Percentiles rank a stretch among this genome's conserved stretches.
Evolutionary conservation across 2,888 invertebrate species (phyloP).

Genomic region (Caenorhabditis panamensis): DNA sequence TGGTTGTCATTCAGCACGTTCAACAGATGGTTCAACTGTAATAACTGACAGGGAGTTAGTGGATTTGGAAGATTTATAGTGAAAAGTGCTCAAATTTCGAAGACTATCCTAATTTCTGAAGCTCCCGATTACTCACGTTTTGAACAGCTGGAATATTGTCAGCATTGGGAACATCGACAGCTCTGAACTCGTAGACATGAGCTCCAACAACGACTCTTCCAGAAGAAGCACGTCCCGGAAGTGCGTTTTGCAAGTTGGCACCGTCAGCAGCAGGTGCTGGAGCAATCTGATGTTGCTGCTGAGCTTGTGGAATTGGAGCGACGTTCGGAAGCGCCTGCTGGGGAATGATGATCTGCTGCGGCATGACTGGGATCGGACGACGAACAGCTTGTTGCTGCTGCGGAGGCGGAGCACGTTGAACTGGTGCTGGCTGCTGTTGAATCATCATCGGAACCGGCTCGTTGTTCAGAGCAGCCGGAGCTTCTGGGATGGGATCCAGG

Average conservation of each 20-base stretch:
- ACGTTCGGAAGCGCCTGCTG: not conserved
- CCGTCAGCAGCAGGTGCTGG: not conserved
- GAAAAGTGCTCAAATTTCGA: not conserved
- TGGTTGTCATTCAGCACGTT: conserved; percentile 30
- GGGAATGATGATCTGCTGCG: not conserved
- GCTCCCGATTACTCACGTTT: conserved; percentile 13
- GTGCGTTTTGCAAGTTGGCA: not conserved
- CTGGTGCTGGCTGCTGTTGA: too few relatives aligned
- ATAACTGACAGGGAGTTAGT: not conserved
- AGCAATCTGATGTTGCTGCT: not conserved
- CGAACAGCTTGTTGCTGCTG: not conserved
- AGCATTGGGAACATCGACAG: conserved; percentile 17
- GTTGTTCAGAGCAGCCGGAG: not conserved
- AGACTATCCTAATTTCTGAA: too few relatives aligned
- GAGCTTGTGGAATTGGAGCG: not conserved
- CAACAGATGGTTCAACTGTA: conserved; percentile 37
- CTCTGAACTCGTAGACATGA: conserved; percentile 47
- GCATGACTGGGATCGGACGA: not conserved
- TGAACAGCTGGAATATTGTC: conserved; percentile 8
- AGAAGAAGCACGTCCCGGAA: not conserved
- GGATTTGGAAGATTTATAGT: not conserved
- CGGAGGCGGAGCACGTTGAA: not conserved
- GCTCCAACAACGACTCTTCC: conserved; percentile 39
- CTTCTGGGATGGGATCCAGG: not conserved
- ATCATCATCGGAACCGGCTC: not conserved